Conservation (phyloP, 2,888 invertebrate species). For the Drosophila testacea region DNA sequence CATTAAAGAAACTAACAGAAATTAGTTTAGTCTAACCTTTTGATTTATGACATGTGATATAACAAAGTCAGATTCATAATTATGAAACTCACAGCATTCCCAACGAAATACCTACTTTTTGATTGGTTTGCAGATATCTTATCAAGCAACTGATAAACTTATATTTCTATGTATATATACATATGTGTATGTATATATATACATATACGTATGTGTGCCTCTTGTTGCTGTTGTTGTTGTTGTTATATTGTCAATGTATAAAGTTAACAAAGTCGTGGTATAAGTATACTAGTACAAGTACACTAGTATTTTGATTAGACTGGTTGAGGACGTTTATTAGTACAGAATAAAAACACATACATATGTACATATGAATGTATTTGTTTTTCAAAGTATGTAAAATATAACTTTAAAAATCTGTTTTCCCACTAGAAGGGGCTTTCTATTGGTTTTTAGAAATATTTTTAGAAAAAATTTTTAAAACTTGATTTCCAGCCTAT, state of each 20-base stretch:
- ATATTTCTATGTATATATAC: not conserved
- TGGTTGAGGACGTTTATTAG: too few relatives aligned
- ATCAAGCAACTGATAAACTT: constrained; percentile 23
- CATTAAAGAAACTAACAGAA: constrained; percentile 6
- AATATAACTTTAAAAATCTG: too few relatives aligned
- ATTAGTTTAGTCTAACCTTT: constrained; percentile 13
- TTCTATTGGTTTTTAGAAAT: too few relatives aligned
- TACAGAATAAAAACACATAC: not conserved
- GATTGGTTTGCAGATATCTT: constrained; percentile 19
- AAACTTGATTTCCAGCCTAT: too few relatives aligned
- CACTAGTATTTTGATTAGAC: not conserved
- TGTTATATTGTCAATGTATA: not conserved
- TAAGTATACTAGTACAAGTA: too few relatives aligned
- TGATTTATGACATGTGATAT: constrained; percentile 25
- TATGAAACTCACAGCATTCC: constrained; percentile 18
- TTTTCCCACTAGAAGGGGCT: too few relatives aligned
- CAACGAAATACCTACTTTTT: constrained; percentile 12
- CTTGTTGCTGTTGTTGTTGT: not conserved
- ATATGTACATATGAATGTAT: too few relatives aligned
- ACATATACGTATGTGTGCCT: too few relatives aligned
- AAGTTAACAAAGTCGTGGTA: not conserved
- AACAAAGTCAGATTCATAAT: constrained; percentile 26
- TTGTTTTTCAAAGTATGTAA: too few relatives aligned
- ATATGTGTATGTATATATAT: too few relatives aligned
- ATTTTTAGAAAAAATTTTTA: too few relatives aligned